These are phyloP conservation scores for Platysternon megacephalum DNA, from an alignment of 2,113 vertebrate genomes.

Conservation along the genomic window DNA sequence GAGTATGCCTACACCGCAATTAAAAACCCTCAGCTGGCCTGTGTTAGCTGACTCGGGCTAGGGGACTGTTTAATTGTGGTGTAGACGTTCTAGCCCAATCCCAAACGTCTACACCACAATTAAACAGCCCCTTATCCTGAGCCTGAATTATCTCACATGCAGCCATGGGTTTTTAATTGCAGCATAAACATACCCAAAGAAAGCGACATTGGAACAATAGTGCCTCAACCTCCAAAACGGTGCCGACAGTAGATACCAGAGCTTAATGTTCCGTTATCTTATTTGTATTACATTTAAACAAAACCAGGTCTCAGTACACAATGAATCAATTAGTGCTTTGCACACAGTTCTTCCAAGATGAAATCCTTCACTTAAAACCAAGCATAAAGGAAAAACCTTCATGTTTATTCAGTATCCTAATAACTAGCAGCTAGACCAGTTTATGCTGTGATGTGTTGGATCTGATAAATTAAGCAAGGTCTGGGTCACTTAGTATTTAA, in stretches of 20 bases:
- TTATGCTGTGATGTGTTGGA: not conserved
- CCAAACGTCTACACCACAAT: too few relatives aligned
- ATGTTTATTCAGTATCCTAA: not conserved
- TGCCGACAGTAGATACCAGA: not conserved
- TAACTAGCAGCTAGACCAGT: not conserved
- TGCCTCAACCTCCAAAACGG: too few relatives aligned
- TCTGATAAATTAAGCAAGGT: not conserved
- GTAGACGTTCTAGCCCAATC: too few relatives aligned
- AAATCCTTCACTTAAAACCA: not conserved
- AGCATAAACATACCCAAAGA: too few relatives aligned
- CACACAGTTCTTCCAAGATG: not conserved
- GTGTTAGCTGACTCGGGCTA: not conserved
- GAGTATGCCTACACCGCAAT: not conserved
- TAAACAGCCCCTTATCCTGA: too few relatives aligned
- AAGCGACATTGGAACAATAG: too few relatives aligned
- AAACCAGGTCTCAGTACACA: not conserved
- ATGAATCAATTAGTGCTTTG: not conserved
- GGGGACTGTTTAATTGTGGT: not conserved
- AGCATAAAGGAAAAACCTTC: not conserved
- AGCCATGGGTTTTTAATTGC: too few relatives aligned
- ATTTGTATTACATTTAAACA: not conserved
- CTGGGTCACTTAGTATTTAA: not conserved
- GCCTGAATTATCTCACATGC: too few relatives aligned
- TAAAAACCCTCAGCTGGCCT: not conserved
- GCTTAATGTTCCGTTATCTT: not conserved